phyloP scores from a whole-genome alignment of 2,113 vertebrate genomes.

The Pseudonaja textilis region DNA sequence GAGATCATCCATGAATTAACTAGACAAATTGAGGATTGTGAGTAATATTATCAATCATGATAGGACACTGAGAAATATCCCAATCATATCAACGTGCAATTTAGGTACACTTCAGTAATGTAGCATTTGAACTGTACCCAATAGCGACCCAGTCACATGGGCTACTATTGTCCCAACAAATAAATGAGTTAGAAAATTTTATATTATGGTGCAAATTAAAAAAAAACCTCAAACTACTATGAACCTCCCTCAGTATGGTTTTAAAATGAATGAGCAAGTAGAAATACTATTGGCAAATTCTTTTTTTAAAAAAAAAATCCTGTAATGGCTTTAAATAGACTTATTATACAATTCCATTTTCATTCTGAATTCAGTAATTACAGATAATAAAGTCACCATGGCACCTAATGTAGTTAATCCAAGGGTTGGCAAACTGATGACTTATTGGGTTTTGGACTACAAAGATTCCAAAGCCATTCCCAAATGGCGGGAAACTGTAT shows the following conservation, averaged over 20 bases:
- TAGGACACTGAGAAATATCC: neutral
- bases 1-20: neutral
- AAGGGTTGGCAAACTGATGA: neutral
- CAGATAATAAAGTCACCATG: neutral
- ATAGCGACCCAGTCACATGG: neutral
- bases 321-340: neutral
- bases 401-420: neutral
- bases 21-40: neutral
- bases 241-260: neutral
- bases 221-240: neutral
- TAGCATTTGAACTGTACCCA: neutral
- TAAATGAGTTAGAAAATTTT: neutral
- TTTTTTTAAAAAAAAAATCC: neutral
- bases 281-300: neutral
- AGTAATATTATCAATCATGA: neutral
- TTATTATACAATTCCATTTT: neutral
- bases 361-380: neutral
- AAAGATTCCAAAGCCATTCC: neutral
- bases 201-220: neutral
- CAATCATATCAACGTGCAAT: neutral
- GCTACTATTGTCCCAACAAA: neutral
- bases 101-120: neutral
- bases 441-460: neutral
- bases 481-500: neutral
- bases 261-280: neutral